These are phyloP conservation scores for Allolobophora icterica DNA, from an alignment of 2,888 invertebrate genomes.

Conservation along the genomic window DNA sequence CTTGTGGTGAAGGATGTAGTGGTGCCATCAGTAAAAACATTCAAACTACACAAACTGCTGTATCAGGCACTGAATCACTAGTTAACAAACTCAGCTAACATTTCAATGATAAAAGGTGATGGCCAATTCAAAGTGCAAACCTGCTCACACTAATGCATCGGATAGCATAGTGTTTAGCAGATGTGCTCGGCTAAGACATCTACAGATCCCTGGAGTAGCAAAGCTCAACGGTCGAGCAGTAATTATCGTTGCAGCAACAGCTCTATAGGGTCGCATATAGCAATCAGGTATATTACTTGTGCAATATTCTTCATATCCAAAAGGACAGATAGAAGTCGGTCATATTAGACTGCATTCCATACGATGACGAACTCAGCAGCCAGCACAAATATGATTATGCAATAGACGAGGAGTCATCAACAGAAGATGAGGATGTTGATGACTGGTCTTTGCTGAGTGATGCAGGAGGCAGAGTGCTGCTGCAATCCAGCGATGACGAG, in stretches of 20 bases:
- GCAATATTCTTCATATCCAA: not conserved
- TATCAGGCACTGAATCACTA: constrained; percentile 17
- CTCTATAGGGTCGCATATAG: not conserved
- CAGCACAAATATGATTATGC: not conserved
- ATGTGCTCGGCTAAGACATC: not conserved
- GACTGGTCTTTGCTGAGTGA: constrained; percentile 14
- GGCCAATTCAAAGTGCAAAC: constrained; percentile 9
- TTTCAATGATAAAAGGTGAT: not conserved
- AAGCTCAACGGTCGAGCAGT: constrained; percentile 7
- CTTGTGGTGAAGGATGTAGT: not conserved
- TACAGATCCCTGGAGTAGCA: constrained; percentile 4
- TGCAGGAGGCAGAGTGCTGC: not conserved
- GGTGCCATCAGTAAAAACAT: not conserved
- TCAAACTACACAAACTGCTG: constrained; percentile 7
- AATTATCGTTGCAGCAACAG: not conserved
- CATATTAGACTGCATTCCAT: not conserved
- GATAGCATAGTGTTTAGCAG: not conserved
- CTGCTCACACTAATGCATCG: not conserved
- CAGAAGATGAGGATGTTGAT: constrained; percentile 19
- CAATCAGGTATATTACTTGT: not conserved
- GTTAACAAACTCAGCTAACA: constrained; percentile 8
- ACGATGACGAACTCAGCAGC: not conserved
- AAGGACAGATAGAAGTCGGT: not conserved
- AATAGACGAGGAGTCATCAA: constrained; percentile 1
- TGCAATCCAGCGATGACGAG: constrained; percentile 3